Evolutionary conservation across 2,888 invertebrate species (phyloP), one percentile per base, ranked within the genome.

Genomic region (Athripsodes cinereus): DNA sequence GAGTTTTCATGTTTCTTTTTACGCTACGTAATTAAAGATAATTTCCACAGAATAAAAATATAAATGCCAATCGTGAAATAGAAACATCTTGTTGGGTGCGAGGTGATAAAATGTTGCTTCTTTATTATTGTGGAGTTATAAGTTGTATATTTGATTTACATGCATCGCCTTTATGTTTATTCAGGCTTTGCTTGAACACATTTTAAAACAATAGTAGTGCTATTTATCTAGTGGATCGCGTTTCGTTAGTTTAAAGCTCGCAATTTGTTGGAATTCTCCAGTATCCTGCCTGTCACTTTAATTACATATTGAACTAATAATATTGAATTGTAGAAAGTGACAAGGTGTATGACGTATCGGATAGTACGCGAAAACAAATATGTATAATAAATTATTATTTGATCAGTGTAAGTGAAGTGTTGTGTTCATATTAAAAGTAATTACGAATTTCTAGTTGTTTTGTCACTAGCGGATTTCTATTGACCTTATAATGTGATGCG

Each of bases 71-170:
- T 40, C 13, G n/a, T 40, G 40, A n/a, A 40, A 16, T 40, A 40
- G 40, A 40, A 40, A 40, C 40, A 40, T 40, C 40, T 40, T 40
- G 40, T 40, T 40, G 40, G 40, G 40, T 40, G 40, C 40, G 40
- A 40, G 40, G 2, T 40, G 40, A 40, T 40, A 40, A 40, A 40
- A 40, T 40, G 59, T 59, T 55, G 55, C 55, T 59, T 59, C 55
- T 55, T 55, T 52, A 53, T 59, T 59, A 59, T 59, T 35, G 46
- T 58, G 51, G 54, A 58, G 46, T 58, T 55, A 5, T 31, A 31
- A 26, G 26, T 26, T 26, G 26, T 26, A 26, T 26, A 26, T 26
- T 26, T 26, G 26, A 26, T 3, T 26, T 26, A 26, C 10, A 26
- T 6, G 3, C 26, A 26, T 26, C 26, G 26, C 26, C n/a, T n/a